Conservation (phyloP, 37 sponge, comb jelly and placozoan genomes). For the Tethya wilhelma region DNA sequence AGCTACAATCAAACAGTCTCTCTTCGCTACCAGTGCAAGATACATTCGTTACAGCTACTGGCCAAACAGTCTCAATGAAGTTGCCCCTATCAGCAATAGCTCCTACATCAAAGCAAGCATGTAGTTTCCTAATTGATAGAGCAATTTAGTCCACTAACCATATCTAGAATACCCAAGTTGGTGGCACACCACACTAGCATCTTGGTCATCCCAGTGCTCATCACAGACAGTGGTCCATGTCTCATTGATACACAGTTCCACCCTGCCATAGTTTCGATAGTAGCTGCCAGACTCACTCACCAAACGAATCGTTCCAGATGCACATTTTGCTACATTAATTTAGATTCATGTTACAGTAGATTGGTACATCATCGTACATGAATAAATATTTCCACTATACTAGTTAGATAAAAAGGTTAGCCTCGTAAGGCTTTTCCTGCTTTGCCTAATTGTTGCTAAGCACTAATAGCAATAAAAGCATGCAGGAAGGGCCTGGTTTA, state of each 20-base stretch:
- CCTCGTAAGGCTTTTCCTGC: too few species aligned
- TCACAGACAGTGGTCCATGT: not conserved
- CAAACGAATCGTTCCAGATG: not conserved
- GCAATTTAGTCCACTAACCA: not conserved
- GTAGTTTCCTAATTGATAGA: not conserved
- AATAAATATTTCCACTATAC: too few species aligned
- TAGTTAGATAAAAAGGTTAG: too few species aligned
- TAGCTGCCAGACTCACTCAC: slow-evolving; percentile 8
- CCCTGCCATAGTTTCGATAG: slow-evolving; percentile 5
- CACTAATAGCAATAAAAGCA: too few species aligned
- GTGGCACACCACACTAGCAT: not conserved
- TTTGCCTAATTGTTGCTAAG: too few species aligned
- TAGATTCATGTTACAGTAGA: not conserved
- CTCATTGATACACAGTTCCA: not conserved
- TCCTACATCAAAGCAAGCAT: not conserved
- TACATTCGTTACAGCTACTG: not conserved
- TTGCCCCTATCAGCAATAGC: not conserved
- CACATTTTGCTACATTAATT: not conserved
- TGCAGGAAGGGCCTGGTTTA: too few species aligned
- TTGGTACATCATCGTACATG: not conserved
- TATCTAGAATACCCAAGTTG: not conserved
- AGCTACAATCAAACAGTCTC: too few species aligned
- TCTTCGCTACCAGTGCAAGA: not conserved
- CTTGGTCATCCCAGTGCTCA: not conserved
- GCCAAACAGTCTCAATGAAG: not conserved